A percentile compares a stretch with the other conserved stretches of the same genome.
These are phyloP conservation scores for Planiliza haematocheilus DNA, from an alignment of 2,113 vertebrate species.

Conservation along the genomic window DNA sequence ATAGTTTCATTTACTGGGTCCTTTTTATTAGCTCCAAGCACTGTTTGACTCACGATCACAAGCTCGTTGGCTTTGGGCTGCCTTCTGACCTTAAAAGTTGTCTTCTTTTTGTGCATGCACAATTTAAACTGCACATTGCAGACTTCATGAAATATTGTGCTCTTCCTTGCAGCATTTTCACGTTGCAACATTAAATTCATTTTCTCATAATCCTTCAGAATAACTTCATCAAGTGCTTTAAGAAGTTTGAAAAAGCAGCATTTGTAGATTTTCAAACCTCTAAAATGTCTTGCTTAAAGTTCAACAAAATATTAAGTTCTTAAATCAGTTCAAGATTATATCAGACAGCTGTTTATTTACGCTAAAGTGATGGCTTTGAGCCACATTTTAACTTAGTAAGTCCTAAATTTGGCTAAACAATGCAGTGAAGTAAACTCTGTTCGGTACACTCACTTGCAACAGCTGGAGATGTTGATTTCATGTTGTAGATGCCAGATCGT, in stretches of 20 bases:
- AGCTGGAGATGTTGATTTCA: slow-evolving; percentile 36
- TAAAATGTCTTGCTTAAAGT: slow-evolving; percentile 8
- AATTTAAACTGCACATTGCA: neutral
- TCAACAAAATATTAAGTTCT: slow-evolving; percentile 3
- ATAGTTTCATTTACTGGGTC: slow-evolving; percentile 24
- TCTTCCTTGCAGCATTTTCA: slow-evolving; percentile 19
- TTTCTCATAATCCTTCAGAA: neutral
- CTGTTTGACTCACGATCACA: slow-evolving; percentile 9
- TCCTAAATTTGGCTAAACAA: slow-evolving; percentile 14
- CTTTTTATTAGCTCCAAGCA: slow-evolving; percentile 34
- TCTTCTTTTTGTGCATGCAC: neutral
- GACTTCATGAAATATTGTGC: neutral
- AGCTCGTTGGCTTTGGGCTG: neutral
- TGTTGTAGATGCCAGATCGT: slow-evolving; percentile 18
- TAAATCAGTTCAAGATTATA: slow-evolving; percentile 15
- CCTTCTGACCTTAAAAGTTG: neutral
- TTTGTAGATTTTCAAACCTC: slow-evolving; percentile 1
- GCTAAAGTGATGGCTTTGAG: slow-evolving; percentile 3
- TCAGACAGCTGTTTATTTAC: slow-evolving; percentile 31
- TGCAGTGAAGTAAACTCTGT: slow-evolving; percentile 22
- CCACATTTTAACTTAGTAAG: slow-evolving; percentile 9
- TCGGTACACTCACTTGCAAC: slow-evolving; percentile 4
- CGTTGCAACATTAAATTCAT: slow-evolving; percentile 15
- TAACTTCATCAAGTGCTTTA: neutral
- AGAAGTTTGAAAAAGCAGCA: slow-evolving; percentile 1